These are phyloP conservation scores for Danio rerio DNA, from an alignment of 2,113 vertebrate genomes.

Conservation along the genomic window DNA sequence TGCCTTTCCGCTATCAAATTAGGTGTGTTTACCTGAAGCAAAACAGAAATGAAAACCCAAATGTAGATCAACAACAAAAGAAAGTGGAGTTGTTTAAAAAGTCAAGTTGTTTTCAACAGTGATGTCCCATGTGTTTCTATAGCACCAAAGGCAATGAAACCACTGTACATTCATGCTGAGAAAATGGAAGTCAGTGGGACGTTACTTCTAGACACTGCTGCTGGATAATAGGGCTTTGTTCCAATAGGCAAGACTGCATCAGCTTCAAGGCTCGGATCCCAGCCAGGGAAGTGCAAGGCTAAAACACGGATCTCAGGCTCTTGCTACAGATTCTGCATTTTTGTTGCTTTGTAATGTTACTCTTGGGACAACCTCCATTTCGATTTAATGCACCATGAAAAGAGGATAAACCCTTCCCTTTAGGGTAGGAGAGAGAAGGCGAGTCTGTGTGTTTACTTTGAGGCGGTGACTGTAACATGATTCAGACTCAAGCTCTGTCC, in stretches of 20 bases:
- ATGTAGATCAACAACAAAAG: background rate
- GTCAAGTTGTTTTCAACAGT: slow-evolving; percentile 29
- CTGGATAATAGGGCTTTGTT: slow-evolving; percentile 46
- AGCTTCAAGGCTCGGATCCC: slow-evolving; percentile 29
- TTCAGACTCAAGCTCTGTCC: slow-evolving; percentile 6
- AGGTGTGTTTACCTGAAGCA: slow-evolving; percentile 15
- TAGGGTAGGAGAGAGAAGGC: slow-evolving; percentile 29
- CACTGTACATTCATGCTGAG: slow-evolving; percentile 12
- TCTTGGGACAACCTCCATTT: slow-evolving; percentile 40
- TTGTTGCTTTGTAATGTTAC: slow-evolving; percentile 17
- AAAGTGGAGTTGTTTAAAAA: slow-evolving; percentile 20
- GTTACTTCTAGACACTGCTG: slow-evolving; percentile 31
- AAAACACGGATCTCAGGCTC: slow-evolving; percentile 26
- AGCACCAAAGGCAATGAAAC: slow-evolving; percentile 6
- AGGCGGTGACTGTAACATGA: background rate
- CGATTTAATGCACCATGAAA: slow-evolving; percentile 45
- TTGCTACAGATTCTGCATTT: slow-evolving; percentile 32
- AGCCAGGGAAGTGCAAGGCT: slow-evolving; percentile 11
- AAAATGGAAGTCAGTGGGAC: slow-evolving; percentile 43
- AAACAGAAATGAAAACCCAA: slow-evolving; percentile 24
- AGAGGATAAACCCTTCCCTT: slow-evolving; percentile 42
- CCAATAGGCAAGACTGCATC: slow-evolving; percentile 35
- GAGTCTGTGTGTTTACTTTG: slow-evolving; percentile 24
- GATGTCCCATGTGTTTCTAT: slow-evolving; percentile 14
- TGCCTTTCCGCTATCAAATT: slow-evolving; percentile 1